Conservation (phyloP, 37 sponge, comb jelly and placozoan genomes). For the Amphimedon queenslandica region DNA sequence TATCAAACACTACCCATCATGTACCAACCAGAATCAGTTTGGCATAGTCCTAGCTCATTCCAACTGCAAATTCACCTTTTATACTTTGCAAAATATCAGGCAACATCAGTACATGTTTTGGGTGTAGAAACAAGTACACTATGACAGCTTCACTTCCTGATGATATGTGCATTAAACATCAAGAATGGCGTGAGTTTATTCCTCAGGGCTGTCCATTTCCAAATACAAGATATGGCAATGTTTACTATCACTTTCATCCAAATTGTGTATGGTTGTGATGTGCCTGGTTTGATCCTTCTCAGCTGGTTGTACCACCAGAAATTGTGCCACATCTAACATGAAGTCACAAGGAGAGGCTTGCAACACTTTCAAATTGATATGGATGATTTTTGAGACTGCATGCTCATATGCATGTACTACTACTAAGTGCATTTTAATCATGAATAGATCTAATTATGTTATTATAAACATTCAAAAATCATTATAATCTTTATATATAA, state of each 20-base stretch:
- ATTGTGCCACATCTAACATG: no score
- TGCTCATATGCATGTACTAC: no score
- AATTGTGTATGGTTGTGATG: conserved; percentile 36
- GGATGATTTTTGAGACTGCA: no score
- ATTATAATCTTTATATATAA: no score
- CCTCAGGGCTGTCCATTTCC: background rate
- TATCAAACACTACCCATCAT: background rate
- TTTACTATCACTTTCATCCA: conserved; percentile 23
- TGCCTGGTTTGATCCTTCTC: conserved; percentile 2
- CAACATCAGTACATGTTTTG: conserved; percentile 23
- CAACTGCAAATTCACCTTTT: conserved; percentile 17
- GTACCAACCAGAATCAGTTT: background rate
- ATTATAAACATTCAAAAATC: no score
- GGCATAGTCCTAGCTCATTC: no score
- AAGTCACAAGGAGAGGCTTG: no score
- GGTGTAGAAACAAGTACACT: conserved; percentile 25
- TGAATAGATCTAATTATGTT: no score
- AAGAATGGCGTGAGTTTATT: conserved; percentile 30
- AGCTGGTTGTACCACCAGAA: conserved; percentile 31
- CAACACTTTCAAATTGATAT: no score
- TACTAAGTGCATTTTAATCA: no score
- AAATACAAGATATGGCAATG: conserved; percentile 1
- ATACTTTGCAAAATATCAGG: conserved; percentile 23
- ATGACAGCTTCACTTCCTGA: conserved; percentile 14
- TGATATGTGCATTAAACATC: conserved; percentile 30